phyloP scores from a whole-genome alignment of 2,888 invertebrate species.

The Lysandra coridon region DNA sequence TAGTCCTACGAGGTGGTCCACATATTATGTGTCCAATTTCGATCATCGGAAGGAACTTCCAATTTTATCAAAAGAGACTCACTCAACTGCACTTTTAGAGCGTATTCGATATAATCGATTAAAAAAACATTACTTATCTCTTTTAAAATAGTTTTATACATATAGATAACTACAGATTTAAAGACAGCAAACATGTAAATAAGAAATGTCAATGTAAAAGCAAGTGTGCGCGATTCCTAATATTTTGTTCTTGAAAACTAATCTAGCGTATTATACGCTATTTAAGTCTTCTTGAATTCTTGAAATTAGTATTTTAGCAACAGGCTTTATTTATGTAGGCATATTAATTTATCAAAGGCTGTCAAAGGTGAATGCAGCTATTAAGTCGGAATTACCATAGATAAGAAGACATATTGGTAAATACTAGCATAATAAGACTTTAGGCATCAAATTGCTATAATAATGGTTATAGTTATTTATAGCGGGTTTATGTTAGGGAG shows the following conservation, averaged over 20 bases:
- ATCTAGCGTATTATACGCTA: not conserved
- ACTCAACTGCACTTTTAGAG: too few species aligned
- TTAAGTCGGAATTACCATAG: not conserved
- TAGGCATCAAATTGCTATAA: not conserved
- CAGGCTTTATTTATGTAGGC: not conserved
- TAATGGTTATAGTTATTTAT: too few species aligned
- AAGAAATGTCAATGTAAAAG: not conserved
- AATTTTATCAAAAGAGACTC: too few species aligned
- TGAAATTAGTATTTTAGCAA: too few species aligned
- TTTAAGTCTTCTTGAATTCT: not conserved
- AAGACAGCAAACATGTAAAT: not conserved
- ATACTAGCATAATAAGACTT: not conserved
- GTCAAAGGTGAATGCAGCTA: slow-evolving; percentile 15
- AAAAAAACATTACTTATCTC: too few species aligned
- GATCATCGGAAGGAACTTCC: too few species aligned
- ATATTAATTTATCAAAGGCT: not conserved
- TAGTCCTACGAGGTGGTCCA: too few species aligned
- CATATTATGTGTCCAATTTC: too few species aligned
- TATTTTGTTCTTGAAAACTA: slow-evolving; percentile 4
- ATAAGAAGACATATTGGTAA: not conserved
- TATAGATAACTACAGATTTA: too few species aligned
- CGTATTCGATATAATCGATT: too few species aligned
- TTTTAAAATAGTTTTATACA: too few species aligned
- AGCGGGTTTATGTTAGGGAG: too few species aligned
- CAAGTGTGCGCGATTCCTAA: not conserved